Percentiles rank a stretch among this genome's conserved stretches.
Conservation (phyloP, 2,113 vertebrate genomes). For the Seriola rivoliana region DNA sequence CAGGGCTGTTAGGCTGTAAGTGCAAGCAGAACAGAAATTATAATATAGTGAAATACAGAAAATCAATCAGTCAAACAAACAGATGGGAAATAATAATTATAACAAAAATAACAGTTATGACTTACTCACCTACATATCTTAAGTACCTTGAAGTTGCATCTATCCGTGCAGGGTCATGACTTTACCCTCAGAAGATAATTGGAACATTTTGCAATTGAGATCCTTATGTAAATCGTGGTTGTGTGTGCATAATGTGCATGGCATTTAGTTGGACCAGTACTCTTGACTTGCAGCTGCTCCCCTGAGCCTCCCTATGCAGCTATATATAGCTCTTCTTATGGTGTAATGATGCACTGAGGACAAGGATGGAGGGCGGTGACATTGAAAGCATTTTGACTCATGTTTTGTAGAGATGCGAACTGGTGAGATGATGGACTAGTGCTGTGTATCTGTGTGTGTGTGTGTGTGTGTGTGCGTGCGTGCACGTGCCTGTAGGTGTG, state of each 20-base stretch:
- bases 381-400: conserved; percentile 67
- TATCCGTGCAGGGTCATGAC: neutral
- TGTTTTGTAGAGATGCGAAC: conserved; percentile 57
- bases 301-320: conserved; percentile 52
- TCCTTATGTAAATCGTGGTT: conserved; percentile 29
- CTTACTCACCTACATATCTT: neutral
- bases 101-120: neutral
- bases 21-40: neutral
- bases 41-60: conserved; percentile 4
- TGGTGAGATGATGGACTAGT: conserved; percentile 45
- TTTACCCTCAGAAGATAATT: conserved; percentile 15
- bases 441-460: conserved; percentile 23
- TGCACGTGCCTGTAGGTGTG: neutral
- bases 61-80: conserved; percentile 3
- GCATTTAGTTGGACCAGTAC: conserved; percentile 43
- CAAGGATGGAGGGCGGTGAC: conserved; percentile 63
- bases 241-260: conserved; percentile 37
- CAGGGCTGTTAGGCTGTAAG: neutral
- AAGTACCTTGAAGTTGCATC: neutral
- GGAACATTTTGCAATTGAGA: conserved; percentile 17
- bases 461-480: conserved; percentile 13
- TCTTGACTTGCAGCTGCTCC: conserved; percentile 75
- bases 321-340: conserved; percentile 80
- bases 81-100: neutral
- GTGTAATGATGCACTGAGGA: conserved; percentile 71